phyloP scores from a whole-genome alignment of 1,140 invertebrate genomes.

The Epicauta chinensis region DNA sequence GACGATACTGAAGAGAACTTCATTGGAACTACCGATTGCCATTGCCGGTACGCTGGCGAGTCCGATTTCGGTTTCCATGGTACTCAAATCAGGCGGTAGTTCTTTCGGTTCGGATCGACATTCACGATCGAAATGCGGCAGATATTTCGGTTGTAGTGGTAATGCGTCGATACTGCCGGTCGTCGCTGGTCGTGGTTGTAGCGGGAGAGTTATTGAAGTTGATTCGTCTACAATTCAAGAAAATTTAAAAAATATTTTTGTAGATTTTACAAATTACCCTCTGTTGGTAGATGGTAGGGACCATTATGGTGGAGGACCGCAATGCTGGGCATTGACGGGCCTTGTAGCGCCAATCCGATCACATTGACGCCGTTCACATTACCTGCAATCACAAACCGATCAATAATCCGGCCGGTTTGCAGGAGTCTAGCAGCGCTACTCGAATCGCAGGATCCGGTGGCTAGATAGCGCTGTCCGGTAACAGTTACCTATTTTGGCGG shows the following conservation, averaged over 20 bases:
- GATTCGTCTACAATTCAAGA: background rate
- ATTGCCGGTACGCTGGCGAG: constrained; percentile 32
- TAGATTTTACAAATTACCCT: no score
- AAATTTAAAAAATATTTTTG: background rate
- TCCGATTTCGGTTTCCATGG: constrained; percentile 23
- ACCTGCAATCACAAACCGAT: constrained; percentile 39
- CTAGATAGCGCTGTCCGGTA: background rate
- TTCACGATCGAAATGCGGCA: constrained; percentile 40
- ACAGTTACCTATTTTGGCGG: constrained; percentile 54
- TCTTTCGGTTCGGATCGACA: constrained; percentile 34
- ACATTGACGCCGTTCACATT: constrained; percentile 65
- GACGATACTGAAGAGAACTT: constrained; percentile 36
- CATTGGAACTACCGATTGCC: constrained; percentile 35
- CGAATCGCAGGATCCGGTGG: no score
- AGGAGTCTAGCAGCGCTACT: background rate
- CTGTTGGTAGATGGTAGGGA: constrained; percentile 31
- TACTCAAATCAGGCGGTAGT: constrained; percentile 19
- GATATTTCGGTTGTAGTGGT: constrained; percentile 56
- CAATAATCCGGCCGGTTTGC: background rate
- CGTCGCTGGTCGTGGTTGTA: constrained; percentile 60
- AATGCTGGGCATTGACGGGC: constrained; percentile 47
- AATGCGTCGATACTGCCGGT: constrained; percentile 57
- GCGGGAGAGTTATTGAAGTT: constrained; percentile 30
- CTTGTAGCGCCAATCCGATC: constrained; percentile 59
- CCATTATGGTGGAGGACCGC: constrained; percentile 37